Conservation (phyloP, 2,888 invertebrate species). For the Caenorhabditis macrosperma region DNA sequence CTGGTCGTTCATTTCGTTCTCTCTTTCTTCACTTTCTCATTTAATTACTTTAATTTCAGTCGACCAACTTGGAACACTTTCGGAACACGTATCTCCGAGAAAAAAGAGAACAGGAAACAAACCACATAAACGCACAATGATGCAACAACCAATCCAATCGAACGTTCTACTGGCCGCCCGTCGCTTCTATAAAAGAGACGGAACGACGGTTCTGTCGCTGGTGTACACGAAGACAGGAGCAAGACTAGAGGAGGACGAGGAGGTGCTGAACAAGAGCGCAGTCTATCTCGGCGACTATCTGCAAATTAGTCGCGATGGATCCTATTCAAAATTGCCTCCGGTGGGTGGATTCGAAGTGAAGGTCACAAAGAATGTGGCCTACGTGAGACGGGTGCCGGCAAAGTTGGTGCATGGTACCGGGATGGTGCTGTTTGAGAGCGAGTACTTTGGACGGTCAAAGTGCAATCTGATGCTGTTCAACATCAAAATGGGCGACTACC, state of each 20-base stretch:
- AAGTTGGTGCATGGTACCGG: not conserved
- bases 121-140: too few relatives aligned
- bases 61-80: too few relatives aligned
- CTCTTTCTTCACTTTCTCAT: not conserved
- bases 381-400: not conserved
- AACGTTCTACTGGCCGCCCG: not conserved
- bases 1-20: not conserved
- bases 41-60: not conserved
- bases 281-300: not conserved
- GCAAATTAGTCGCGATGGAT: not conserved
- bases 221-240: not conserved
- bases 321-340: too few relatives aligned
- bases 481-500: not conserved
- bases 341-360: not conserved
- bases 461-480: not conserved
- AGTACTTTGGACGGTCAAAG: not conserved
- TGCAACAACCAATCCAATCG: too few relatives aligned
- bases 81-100: not conserved
- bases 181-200: not conserved
- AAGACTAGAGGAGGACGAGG: not conserved
- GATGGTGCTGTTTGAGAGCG: not conserved
- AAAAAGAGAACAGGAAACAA: too few relatives aligned
- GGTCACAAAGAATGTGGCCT: not conserved
- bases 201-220: not conserved
- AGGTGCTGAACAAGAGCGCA: not conserved